A percentile compares a stretch with the other conserved stretches of the same genome.
Evolutionary conservation across 2,888 invertebrate genomes (phyloP).

Genomic region (Caenorhabditis wallacei): DNA sequence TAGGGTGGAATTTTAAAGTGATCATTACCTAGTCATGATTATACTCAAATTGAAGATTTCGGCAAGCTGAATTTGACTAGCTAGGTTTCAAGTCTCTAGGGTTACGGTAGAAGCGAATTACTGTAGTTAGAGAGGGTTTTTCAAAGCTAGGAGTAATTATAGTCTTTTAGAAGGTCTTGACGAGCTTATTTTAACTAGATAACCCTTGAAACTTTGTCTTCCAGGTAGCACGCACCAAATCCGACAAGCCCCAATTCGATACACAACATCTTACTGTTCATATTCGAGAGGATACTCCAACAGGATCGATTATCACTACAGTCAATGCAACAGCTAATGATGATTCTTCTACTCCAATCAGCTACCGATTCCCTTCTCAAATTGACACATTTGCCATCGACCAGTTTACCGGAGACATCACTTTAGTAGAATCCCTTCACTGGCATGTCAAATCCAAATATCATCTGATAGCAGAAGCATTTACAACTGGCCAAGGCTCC

Average conservation of each 20-base stretch:
- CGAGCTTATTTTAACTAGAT: too few relatives aligned
- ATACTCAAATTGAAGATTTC: too few relatives aligned
- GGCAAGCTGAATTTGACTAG: too few relatives aligned
- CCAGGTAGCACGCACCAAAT: constrained; percentile 43
- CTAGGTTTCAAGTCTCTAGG: too few relatives aligned
- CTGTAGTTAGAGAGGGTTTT: too few relatives aligned
- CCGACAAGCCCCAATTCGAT: constrained; percentile 47
- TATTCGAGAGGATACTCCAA: constrained; percentile 48
- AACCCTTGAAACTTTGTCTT: too few relatives aligned
- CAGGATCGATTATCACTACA: constrained; percentile 56
- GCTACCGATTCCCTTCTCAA: constrained; percentile 68
- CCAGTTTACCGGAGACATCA: constrained; percentile 93
- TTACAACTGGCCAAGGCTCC: constrained; percentile 51
- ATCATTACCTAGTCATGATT: too few relatives aligned
- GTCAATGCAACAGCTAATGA: constrained; percentile 67
- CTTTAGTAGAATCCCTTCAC: constrained; percentile 88
- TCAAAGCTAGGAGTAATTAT: too few relatives aligned
- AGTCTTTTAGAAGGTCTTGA: too few relatives aligned
- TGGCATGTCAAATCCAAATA: constrained; percentile 60
- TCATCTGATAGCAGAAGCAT: constrained; percentile 65
- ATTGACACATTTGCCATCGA: constrained; percentile 91
- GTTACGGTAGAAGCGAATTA: too few relatives aligned
- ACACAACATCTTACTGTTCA: constrained; percentile 19
- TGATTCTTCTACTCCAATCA: constrained; percentile 51
- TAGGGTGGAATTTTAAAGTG: too few relatives aligned